These are phyloP conservation scores for Galago senegalensis DNA, from an alignment of 2,797 vertebrate species.

Conservation along the genomic window DNA sequence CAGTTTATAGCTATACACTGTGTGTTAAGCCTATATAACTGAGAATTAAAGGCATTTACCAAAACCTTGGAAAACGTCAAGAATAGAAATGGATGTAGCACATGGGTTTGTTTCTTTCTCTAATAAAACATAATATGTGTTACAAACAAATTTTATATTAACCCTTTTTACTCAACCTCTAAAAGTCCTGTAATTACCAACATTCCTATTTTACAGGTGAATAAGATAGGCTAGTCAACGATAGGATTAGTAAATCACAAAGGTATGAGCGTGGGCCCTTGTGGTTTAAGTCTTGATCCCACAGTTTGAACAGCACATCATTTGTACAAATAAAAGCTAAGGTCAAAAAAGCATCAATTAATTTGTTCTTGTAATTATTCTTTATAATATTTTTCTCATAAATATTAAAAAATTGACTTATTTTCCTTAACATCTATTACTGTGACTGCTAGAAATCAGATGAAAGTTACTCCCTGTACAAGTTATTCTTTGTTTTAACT, in stretches of 20 bases:
- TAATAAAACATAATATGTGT: neutral
- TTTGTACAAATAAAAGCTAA: neutral
- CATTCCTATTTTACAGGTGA: neutral
- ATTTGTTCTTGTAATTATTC: neutral
- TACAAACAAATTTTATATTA: neutral
- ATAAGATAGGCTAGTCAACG: neutral
- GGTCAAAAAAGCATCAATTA: neutral
- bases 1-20: neutral
- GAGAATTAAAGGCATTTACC: neutral
- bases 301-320: accelerated
- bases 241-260: neutral
- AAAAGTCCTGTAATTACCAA: neutral
- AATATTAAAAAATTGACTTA: neutral
- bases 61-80: neutral
- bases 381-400: neutral
- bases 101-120: neutral
- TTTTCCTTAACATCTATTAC: neutral
- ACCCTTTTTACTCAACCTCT: neutral
- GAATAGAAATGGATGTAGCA: neutral
- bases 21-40: neutral
- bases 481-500: neutral
- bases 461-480: neutral
- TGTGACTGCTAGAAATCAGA: neutral
- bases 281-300: neutral
- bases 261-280: neutral